These are phyloP conservation scores for Probosciger aterrimus DNA, from an alignment of 2,113 vertebrate genomes.

Conservation along the genomic window DNA sequence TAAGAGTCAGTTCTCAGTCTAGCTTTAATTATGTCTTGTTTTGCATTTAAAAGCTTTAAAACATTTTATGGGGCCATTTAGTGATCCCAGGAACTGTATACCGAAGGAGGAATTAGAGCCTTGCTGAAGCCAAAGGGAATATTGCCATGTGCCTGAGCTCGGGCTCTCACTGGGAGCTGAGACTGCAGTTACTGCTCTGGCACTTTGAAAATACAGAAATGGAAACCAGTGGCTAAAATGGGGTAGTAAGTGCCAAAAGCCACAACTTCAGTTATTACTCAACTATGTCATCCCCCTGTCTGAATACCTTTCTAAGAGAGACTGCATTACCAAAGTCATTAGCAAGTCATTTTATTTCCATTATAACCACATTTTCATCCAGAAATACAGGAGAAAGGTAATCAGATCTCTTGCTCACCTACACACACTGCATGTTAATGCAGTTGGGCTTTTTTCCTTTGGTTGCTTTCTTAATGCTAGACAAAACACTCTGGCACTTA, in stretches of 20 bases:
- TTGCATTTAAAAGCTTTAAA: not conserved
- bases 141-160: not conserved
- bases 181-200: not conserved
- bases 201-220: not conserved
- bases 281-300: not conserved
- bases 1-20: not conserved
- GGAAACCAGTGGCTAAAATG: not conserved
- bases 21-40: not conserved
- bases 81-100: not conserved
- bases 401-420: slow-evolving; percentile 30
- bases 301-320: not conserved
- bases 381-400: slow-evolving; percentile 23
- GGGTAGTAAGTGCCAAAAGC: not conserved
- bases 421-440: not conserved
- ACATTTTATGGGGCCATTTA: not conserved
- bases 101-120: not conserved
- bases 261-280: not conserved
- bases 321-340: slow-evolving; percentile 24
- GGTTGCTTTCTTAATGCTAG: not conserved
- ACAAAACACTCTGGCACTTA: not conserved
- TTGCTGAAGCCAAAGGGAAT: not conserved
- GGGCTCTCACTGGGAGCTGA: not conserved
- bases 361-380: slow-evolving; percentile 25
- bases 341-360: slow-evolving; percentile 44
- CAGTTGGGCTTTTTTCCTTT: not conserved